Base-by-base conservation (phyloP, 2,797 vertebrate genomes). In the Gymnoscopelus braueri region DNA sequence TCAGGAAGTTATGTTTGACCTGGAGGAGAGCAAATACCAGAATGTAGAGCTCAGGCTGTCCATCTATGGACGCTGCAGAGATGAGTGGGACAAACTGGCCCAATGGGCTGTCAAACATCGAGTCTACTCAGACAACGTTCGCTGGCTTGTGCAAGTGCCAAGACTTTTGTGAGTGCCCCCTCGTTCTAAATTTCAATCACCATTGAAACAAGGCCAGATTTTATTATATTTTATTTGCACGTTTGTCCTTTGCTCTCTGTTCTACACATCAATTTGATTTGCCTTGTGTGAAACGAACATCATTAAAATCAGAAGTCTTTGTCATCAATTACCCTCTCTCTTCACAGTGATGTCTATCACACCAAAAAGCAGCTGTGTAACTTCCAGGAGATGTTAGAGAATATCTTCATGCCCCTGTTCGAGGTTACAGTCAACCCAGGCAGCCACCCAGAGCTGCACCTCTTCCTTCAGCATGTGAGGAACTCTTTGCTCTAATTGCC, bases 1-100 rank as follows among this genome's bases (percentile, higher is more conserved):
- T 74, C 84, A 96, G 96, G 95, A 96, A 82, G 96, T 96, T 76
- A 94, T 95, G 74, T 80, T 86, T 57, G 95, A 95, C 75, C 87
- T 96, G 74, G 95, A 96, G 87, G 96, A 96, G 80, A 96, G 95
- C 85, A 96, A 96, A 82, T 96, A 96, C 85, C 95, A 96, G 87
- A 94, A 95, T 49, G 93, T 95, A 12, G 95, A 96, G 77, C 94
- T 95, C 0, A 93, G 96, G n/a, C 87, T 96, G 7, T 96, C 96
- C 77, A 94, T 96, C 87, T 96, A 96, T 0, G 96, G 95, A 23
- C 91, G 95, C 50, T 94, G 91, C 72, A 86, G 93, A 0, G 90
- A 93, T n/a, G 96, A 96, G 71, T 96, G 96, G 96, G 84, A 90
- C 71, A 94, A 74, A 74, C 89, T 96, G 90, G 95, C 95, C 71